A percentile compares a stretch with the other conserved stretches of the same genome.
Evolutionary conservation across 2,797 vertebrate genomes (phyloP).

Genomic region (Enteromius treurensis): DNA sequence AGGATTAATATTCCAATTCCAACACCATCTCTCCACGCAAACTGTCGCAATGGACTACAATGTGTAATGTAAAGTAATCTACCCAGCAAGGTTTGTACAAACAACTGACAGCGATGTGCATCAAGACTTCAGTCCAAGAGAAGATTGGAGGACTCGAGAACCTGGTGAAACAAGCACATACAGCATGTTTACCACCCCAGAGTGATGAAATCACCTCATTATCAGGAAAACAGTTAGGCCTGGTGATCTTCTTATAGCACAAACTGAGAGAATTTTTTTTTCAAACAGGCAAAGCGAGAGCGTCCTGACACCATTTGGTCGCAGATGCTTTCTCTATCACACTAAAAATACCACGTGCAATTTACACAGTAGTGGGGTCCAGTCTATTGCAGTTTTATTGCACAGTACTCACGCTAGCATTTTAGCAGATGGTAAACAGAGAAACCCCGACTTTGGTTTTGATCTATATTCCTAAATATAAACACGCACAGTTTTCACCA

Average conservation of each 20-base stretch:
- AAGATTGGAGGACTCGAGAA: not conserved
- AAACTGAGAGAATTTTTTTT: not conserved
- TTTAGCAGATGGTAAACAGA: conserved; percentile 28
- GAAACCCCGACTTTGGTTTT: not conserved
- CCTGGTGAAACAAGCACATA: not conserved
- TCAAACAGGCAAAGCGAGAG: not conserved
- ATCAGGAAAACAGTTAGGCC: not conserved
- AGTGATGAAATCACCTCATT: conserved; percentile 9
- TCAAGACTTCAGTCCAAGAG: not conserved
- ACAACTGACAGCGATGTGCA: not conserved
- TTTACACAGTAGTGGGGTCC: not conserved
- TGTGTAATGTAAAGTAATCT: no score
- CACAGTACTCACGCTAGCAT: not conserved
- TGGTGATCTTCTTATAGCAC: not conserved
- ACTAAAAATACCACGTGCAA: conserved; percentile 20
- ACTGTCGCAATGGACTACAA: no score
- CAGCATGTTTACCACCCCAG: not conserved
- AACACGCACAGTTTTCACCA: conserved; percentile 19
- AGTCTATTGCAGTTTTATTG: not conserved
- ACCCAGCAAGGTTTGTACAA: not conserved
- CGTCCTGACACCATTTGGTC: not conserved
- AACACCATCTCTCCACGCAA: no score
- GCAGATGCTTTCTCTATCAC: not conserved
- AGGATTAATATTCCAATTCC: no score
- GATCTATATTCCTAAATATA: conserved; percentile 35